Percentiles rank a stretch among this genome's conserved stretches.
These are phyloP conservation scores for Leuctra nigra DNA, from an alignment of 2,888 invertebrate genomes.

Conservation along the genomic window DNA sequence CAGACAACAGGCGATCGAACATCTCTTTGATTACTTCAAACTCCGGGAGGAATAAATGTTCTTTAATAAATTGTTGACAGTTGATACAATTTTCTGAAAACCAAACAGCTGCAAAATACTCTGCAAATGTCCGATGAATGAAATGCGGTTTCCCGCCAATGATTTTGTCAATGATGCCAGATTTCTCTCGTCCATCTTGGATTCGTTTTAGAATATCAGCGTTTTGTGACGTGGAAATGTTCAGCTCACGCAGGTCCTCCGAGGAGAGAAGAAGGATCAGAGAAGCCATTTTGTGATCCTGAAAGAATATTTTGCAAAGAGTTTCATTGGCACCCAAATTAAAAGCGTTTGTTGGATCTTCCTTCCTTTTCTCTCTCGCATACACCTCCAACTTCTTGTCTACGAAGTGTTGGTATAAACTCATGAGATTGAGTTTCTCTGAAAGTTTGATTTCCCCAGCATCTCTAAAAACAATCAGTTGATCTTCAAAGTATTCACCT, in stretches of 20 bases:
- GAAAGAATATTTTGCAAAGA: not conserved
- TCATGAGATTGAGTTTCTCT: slow-evolving; percentile 3
- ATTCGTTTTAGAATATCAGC: not conserved
- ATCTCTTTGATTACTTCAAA: not conserved
- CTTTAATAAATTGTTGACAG: not conserved
- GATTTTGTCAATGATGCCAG: not conserved
- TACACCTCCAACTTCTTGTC: slow-evolving; percentile 16
- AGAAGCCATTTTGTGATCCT: slow-evolving; percentile 10
- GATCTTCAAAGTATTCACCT: slow-evolving; percentile 18
- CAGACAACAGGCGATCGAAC: not conserved
- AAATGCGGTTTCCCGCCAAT: not conserved
- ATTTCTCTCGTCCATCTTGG: not conserved
- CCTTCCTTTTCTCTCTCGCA: slow-evolving; percentile 13
- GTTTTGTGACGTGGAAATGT: not conserved
- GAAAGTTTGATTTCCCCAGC: slow-evolving; percentile 1
- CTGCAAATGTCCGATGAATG: not conserved
- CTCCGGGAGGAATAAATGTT: not conserved
- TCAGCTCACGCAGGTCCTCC: not conserved
- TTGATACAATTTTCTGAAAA: not conserved
- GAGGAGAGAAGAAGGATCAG: not conserved
- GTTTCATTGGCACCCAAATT: not conserved
- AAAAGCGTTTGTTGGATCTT: not conserved
- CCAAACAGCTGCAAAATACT: not conserved
- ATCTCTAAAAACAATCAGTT: not conserved
- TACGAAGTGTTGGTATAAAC: slow-evolving; percentile 15